Conservation (phyloP, 2,113 vertebrate species). For the Melanocharis versteri region DNA sequence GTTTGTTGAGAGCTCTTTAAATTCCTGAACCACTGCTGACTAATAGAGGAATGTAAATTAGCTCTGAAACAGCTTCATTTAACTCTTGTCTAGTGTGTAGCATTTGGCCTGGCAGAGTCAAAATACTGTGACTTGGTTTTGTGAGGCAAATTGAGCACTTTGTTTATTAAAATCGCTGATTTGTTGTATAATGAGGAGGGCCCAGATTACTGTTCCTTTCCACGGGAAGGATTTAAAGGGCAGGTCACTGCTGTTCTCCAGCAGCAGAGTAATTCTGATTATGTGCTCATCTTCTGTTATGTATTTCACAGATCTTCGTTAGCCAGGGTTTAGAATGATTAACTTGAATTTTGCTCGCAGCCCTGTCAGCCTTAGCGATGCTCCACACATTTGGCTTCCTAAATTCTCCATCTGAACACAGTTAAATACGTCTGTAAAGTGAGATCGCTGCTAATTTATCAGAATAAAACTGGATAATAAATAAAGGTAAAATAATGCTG, state of each 20-base stretch:
- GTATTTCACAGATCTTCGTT: background rate
- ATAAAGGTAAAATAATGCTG: too few species aligned
- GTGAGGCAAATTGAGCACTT: conserved; percentile 20
- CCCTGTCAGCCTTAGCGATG: background rate
- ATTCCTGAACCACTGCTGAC: background rate
- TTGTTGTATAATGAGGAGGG: background rate
- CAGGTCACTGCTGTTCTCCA: background rate
- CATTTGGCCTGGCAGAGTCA: conserved; percentile 22
- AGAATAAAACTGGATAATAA: background rate
- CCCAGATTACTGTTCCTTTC: background rate
- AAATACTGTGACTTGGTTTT: background rate
- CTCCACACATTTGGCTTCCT: background rate
- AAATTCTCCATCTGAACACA: background rate
- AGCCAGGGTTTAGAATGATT: background rate
- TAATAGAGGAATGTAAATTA: conserved; percentile 7
- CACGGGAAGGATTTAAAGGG: background rate
- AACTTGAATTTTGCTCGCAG: background rate
- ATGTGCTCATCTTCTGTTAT: background rate
- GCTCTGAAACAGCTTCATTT: conserved; percentile 5
- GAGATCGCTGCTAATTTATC: background rate
- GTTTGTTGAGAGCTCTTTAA: background rate
- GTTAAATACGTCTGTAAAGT: background rate
- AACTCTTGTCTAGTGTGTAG: conserved; percentile 5
- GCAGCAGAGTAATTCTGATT: background rate
- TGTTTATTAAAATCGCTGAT: conserved; percentile 21